Base-by-base conservation (phyloP, 2,888 invertebrate genomes). In the Carpatolechia fugitivella region DNA sequence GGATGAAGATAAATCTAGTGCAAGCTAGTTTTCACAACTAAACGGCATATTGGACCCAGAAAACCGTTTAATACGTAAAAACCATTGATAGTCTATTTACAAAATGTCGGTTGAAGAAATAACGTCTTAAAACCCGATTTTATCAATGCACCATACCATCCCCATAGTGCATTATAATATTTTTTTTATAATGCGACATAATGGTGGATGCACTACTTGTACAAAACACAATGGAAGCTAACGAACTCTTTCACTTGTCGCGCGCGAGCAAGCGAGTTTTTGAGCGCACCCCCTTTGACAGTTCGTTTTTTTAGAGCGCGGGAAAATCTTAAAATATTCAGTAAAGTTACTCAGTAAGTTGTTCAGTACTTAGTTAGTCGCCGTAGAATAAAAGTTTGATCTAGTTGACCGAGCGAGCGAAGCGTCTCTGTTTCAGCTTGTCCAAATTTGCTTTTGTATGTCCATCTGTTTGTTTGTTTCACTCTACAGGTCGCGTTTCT, bases 301-400 rank as follows among this genome's bases (percentile, higher is more conserved):
- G 50, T 24, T 35, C 14, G 8, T 16, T 44, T 44, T 44, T 29
- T 44, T n/a, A 13, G 14, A 6, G 49, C 41, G 52, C 13, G 48
- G 51, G 54, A 58, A 58, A 58, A 55, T n/a, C 7, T 40, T 20
- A 36, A 50, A 49, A 49, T 31, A 16, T 20, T 47, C 14, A 11
- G n/a, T n/a, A 33, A 33, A 33, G 33, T 33, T 33, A n/a, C n/a
- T n/a, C n/a, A n/a, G n/a, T n/a, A n/a, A n/a, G n/a, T 33, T 33
- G 11, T 33, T 33, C 33, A 24, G 10, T 6, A n/a, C 33, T 33
- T 24, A 6, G 3, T 24, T 4, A 24, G 3, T 24, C 24, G 24
- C n/a, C n/a, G n/a, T n/a, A n/a, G n/a, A n/a, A n/a, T n/a, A n/a
- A n/a, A n/a, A n/a, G n/a, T n/a, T n/a, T n/a, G n/a, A n/a, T n/a